Base-by-base conservation (phyloP, 1,140 invertebrate genomes). In the Ips typographus region DNA sequence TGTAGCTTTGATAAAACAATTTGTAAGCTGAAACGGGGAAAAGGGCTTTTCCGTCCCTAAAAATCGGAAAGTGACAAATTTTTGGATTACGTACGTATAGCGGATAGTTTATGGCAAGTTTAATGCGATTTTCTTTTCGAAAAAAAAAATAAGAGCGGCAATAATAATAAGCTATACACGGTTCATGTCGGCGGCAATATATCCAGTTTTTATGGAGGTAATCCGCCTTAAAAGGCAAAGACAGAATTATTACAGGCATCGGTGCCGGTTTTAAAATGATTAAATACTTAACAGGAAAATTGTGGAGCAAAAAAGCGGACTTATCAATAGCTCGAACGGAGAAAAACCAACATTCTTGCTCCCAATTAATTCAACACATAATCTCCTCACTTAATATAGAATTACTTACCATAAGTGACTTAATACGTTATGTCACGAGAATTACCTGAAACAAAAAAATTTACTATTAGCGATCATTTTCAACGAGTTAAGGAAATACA, bases 351-450 rank as follows among this genome's bases (percentile, higher is more conserved):
- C 64, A 66, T 66, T 47, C 55, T 51, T 66, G 55, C 55, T 37
- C 47, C 64, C 64, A 66, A 66, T 66, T 66, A 66, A 66, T 66
- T 66, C 64, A 66, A 66, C 64, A 66, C 64, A 66, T 66, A 66
- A 66, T 66, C 64, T 66, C 43, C 53, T 66, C 64, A 66, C 64
- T 66, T 66, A 58, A 66, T 57, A 66, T 58, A 57, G 64, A 66
- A 66, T 66, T 57, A 66, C 55, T 66, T 66, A 66, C 53, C 64
- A 66, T 66, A 66, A 66, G 64, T 57, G 64, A 57, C 55, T 66
- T 66, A 66, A 66, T 66, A 66, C 8, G 41, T 62, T 62, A 51
- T 62, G 47, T 62, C 43, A 51, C 8, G 43, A 51, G 43, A 49
- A 62, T 62, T 62, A 62, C 60, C 60, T 51, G 60, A 49, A 62